Evolutionary conservation across 2,888 invertebrate genomes (phyloP).

Genomic region (Drosophila mimica): DNA sequence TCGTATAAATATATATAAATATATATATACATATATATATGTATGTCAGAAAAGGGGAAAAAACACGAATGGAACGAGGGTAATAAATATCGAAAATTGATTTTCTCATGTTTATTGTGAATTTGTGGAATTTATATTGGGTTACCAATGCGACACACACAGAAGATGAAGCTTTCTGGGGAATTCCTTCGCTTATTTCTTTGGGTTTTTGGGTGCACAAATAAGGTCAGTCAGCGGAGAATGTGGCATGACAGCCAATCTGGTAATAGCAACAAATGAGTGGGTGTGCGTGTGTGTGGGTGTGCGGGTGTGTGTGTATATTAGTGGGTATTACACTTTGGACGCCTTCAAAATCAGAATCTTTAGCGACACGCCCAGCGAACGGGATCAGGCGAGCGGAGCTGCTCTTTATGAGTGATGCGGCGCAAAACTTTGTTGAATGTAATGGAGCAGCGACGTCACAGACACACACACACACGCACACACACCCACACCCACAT

Average conservation of each 20-base stretch:
- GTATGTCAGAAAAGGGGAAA: constrained; percentile 21
- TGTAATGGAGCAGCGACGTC: constrained; percentile 37
- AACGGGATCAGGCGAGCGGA: constrained; percentile 13
- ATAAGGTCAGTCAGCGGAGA: constrained; percentile 28
- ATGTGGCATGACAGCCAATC: constrained; percentile 34
- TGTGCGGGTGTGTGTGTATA: not conserved
- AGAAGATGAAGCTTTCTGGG: constrained; percentile 20
- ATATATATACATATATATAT: constrained; percentile 20
- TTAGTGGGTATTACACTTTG: constrained; percentile 16
- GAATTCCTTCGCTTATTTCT: not conserved
- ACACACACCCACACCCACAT: not conserved
- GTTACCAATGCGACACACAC: constrained; percentile 64
- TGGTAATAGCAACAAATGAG: constrained; percentile 38
- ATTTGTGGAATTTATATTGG: constrained; percentile 81
- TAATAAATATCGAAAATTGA: constrained; percentile 79
- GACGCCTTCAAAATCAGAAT: constrained; percentile 40
- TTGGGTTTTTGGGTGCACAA: not conserved
- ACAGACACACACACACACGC: constrained; percentile 1
- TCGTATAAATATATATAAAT: not conserved
- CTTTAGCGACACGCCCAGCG: constrained; percentile 46
- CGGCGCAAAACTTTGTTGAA: constrained; percentile 56
- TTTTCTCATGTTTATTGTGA: constrained; percentile 77
- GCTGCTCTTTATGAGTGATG: constrained; percentile 65
- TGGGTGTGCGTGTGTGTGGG: not conserved
- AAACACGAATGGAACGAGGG: constrained; percentile 35